These are phyloP conservation scores for Tipula confusa DNA, from an alignment of 2,888 invertebrate species.

Conservation along the genomic window DNA sequence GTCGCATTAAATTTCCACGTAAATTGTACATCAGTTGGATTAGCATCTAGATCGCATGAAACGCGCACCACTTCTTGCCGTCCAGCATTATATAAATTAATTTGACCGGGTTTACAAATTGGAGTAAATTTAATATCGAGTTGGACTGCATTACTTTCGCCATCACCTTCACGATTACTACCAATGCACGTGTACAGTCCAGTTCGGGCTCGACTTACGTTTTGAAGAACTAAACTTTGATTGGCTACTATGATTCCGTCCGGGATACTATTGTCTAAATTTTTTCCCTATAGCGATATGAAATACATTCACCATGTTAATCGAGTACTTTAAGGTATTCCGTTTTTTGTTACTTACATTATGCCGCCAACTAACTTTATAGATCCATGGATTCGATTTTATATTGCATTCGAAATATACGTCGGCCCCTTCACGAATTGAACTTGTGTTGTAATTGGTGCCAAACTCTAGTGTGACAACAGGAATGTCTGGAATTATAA, in stretches of 20 bases:
- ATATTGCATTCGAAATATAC: constrained; percentile 90
- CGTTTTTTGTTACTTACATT: neutral
- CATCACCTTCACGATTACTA: constrained; percentile 81
- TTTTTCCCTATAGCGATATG: constrained; percentile 59
- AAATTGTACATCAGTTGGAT: constrained; percentile 65
- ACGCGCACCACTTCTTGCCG: constrained; percentile 64
- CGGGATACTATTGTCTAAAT: constrained; percentile 72
- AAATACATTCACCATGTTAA: neutral
- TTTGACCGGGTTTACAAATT: constrained; percentile 65
- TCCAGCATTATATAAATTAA: constrained; percentile 66
- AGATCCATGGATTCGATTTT: constrained; percentile 80
- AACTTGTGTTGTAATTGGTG: constrained; percentile 71
- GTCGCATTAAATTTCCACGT: constrained; percentile 75
- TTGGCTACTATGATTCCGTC: constrained; percentile 81
- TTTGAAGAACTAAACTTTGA: constrained; percentile 84
- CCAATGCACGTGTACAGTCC: constrained; percentile 86
- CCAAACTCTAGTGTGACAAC: constrained; percentile 78
- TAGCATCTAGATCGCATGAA: constrained; percentile 69
- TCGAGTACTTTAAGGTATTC: neutral
- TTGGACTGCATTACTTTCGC: constrained; percentile 78
- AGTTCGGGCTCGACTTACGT: constrained; percentile 68
- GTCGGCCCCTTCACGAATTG: constrained; percentile 82
- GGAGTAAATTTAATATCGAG: constrained; percentile 78
- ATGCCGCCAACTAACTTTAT: constrained; percentile 72
- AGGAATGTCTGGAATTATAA: constrained; percentile 64